A percentile compares a stretch with the other conserved stretches of the same genome.
phyloP scores from a whole-genome alignment of 2,797 vertebrate species.

The Cyprinella venusta region DNA sequence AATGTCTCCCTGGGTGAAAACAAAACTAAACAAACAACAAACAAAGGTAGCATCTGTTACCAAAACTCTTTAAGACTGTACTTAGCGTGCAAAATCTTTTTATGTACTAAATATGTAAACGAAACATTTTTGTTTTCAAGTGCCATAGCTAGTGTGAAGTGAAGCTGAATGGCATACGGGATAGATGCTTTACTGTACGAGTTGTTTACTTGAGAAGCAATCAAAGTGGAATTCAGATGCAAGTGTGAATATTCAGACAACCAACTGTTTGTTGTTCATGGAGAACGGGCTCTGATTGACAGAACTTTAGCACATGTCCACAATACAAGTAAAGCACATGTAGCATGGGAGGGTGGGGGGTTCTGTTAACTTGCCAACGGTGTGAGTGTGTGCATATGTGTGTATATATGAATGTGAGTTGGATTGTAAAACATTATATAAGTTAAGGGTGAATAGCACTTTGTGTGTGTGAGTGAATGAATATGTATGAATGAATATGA shows the following conservation, averaged over 20 bases:
- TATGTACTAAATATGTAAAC: conserved; percentile 63
- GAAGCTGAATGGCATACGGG: conserved; percentile 69
- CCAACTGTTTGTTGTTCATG: conserved; percentile 67
- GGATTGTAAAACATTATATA: conserved; percentile 36
- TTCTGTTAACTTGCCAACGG: conserved; percentile 54
- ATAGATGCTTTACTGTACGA: conserved; percentile 74
- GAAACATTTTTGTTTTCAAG: conserved; percentile 70
- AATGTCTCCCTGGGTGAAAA: conserved; percentile 75
- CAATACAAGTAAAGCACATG: conserved; percentile 49
- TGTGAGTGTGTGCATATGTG: conserved; percentile 47
- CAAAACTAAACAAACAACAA: conserved; percentile 53
- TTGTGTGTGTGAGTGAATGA: conserved; percentile 37
- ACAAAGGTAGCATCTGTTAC: conserved; percentile 78
- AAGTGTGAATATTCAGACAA: conserved; percentile 72
- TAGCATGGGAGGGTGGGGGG: conserved; percentile 56
- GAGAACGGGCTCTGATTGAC: conserved; percentile 66
- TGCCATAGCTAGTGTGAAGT: conserved; percentile 80
- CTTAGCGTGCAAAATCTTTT: conserved; percentile 68
- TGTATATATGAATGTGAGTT: conserved; percentile 42
- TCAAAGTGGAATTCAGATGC: conserved; percentile 70
- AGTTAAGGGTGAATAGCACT: conserved; percentile 40
- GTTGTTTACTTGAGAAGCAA: conserved; percentile 78
- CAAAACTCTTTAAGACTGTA: conserved; percentile 69
- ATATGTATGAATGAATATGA: conserved; percentile 27
- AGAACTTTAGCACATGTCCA: conserved; percentile 69